These are phyloP conservation scores for Peromyscus melanophrys DNA, from an alignment of 2,797 vertebrate species.

Conservation along the genomic window DNA sequence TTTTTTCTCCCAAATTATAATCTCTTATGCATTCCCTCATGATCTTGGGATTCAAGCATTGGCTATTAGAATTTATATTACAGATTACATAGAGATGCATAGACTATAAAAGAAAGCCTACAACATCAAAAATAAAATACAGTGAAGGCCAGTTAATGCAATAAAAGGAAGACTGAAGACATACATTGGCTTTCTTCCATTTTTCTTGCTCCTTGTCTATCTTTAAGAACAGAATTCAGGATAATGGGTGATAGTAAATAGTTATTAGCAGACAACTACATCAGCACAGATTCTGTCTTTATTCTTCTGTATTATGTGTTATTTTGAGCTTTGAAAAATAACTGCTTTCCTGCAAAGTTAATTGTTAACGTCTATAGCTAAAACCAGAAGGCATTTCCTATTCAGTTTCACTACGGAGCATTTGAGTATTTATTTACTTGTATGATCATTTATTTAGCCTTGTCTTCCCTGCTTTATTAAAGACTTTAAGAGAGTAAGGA, in stretches of 20 bases:
- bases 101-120: background rate
- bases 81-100: slow-evolving; percentile 3
- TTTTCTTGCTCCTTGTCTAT: slow-evolving; percentile 12
- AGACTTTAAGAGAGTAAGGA: background rate
- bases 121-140: slow-evolving; percentile 48
- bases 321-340: slow-evolving; percentile 61
- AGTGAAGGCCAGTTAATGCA: slow-evolving; percentile 22
- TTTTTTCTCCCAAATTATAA: background rate
- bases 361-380: background rate
- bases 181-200: background rate
- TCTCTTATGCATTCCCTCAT: slow-evolving; percentile 37
- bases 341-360: background rate
- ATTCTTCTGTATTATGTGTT: background rate
- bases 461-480: background rate
- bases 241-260: background rate
- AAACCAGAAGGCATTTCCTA: background rate
- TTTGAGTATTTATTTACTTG: background rate
- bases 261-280: slow-evolving; percentile 17
- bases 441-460: slow-evolving; percentile 2
- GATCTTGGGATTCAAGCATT: background rate
- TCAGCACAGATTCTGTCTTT: background rate
- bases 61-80: slow-evolving; percentile 60
- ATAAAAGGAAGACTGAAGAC: slow-evolving; percentile 53
- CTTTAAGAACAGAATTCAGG: slow-evolving; percentile 13
- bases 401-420: background rate